Conservation (phyloP, 2,113 vertebrate genomes). For the Microtus pennsylvanicus region DNA sequence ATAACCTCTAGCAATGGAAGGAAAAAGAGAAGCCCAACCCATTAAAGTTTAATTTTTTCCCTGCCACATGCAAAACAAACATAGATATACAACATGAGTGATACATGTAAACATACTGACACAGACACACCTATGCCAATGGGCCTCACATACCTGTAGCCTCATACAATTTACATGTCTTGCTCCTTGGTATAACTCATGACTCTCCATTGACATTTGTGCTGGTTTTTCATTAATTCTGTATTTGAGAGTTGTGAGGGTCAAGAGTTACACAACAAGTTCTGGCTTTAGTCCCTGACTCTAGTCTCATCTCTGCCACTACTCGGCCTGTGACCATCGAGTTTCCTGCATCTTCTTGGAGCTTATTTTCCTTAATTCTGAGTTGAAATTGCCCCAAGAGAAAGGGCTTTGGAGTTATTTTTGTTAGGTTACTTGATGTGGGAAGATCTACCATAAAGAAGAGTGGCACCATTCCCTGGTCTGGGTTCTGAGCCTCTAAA, state of each 20-base stretch:
- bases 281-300: background rate
- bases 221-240: constrained; percentile 8
- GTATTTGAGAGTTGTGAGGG: background rate
- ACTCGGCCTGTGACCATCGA: constrained; percentile 32
- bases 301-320: constrained; percentile 66
- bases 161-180: background rate
- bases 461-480: background rate
- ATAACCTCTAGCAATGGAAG: constrained; percentile 40
- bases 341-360: background rate
- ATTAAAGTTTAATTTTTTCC: background rate
- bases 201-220: background rate
- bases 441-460: background rate
- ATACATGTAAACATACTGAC: background rate
- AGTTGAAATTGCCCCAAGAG: background rate
- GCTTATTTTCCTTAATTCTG: constrained; percentile 27
- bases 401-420: background rate
- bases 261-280: background rate
- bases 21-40: background rate
- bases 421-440: background rate
- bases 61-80: background rate
- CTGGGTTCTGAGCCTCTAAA: background rate
- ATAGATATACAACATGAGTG: background rate
- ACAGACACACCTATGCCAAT: background rate
- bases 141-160: background rate
- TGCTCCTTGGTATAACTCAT: background rate